These are phyloP conservation scores for Pantherophis guttatus DNA, from an alignment of 2,113 vertebrate species.

Conservation along the genomic window DNA sequence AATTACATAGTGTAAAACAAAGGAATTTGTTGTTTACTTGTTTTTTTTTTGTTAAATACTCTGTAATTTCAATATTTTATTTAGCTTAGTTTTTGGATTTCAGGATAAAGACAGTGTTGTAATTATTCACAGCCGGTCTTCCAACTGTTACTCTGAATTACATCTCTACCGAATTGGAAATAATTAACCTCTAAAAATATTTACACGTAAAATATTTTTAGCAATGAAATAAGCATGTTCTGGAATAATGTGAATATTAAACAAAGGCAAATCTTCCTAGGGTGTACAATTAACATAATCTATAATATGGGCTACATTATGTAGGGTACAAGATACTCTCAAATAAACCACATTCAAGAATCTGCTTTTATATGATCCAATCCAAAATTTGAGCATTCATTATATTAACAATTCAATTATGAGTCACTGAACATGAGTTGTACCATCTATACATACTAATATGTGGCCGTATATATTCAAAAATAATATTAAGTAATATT, in stretches of 20 bases:
- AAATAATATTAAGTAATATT: neutral
- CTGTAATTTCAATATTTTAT: neutral
- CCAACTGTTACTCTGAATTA: neutral
- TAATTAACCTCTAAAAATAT: conserved; percentile 19
- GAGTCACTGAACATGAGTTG: neutral
- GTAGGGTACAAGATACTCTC: conserved; percentile 8
- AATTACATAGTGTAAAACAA: neutral
- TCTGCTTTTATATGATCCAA: conserved; percentile 24
- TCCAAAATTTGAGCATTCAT: conserved; percentile 13
- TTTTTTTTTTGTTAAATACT: neutral
- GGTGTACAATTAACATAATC: conserved; percentile 15
- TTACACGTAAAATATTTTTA: conserved; percentile 15
- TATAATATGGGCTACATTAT: neutral
- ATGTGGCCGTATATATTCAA: neutral
- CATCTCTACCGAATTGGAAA: conserved; percentile 4
- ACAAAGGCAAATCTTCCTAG: conserved; percentile 22
- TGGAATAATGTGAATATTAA: conserved; percentile 17
- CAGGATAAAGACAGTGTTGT: neutral
- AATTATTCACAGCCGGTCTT: neutral
- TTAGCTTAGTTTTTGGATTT: neutral
- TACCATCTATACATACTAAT: neutral
- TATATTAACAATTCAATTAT: neutral
- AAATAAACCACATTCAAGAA: neutral
- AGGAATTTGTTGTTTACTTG: neutral
- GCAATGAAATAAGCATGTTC: neutral